These are phyloP conservation scores for Crenuchus spilurus DNA, from an alignment of 2,797 vertebrate species.

Conservation along the genomic window DNA sequence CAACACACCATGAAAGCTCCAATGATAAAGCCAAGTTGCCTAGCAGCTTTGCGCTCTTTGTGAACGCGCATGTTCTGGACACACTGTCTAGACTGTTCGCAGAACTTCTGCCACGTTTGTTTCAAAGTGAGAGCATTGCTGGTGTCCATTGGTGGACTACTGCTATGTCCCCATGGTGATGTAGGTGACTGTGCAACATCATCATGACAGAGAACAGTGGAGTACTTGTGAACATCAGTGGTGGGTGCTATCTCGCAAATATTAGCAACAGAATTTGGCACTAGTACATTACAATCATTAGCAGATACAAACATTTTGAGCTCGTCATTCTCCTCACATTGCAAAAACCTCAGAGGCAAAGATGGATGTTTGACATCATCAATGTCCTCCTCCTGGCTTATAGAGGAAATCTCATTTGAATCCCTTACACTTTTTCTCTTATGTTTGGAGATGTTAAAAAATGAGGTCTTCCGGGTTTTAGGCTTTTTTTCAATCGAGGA, in stretches of 20 bases:
- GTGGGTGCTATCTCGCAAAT: slow-evolving; percentile 67
- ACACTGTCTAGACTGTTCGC: slow-evolving; percentile 77
- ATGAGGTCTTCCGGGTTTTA: slow-evolving; percentile 59
- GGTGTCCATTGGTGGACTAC: slow-evolving; percentile 60
- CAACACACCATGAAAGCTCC: slow-evolving; percentile 92
- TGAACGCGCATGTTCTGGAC: slow-evolving; percentile 79
- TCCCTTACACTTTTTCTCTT: slow-evolving; percentile 54
- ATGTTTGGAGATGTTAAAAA: slow-evolving; percentile 69
- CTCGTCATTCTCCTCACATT: slow-evolving; percentile 60
- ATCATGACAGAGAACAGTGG: slow-evolving; percentile 63
- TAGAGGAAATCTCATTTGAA: slow-evolving; percentile 55
- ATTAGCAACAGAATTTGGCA: slow-evolving; percentile 68
- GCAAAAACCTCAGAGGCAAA: slow-evolving; percentile 49
- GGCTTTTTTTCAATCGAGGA: slow-evolving; percentile 63
- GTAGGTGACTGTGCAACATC: slow-evolving; percentile 56
- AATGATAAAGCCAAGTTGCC: slow-evolving; percentile 93
- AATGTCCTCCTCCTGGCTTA: slow-evolving; percentile 59
- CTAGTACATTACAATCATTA: slow-evolving; percentile 70
- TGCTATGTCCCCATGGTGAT: slow-evolving; percentile 48
- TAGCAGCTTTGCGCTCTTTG: slow-evolving; percentile 91
- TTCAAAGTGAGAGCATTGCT: slow-evolving; percentile 75
- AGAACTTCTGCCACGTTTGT: slow-evolving; percentile 85
- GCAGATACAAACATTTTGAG: slow-evolving; percentile 67
- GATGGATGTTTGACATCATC: slow-evolving; percentile 48
- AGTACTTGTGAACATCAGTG: slow-evolving; percentile 76